phyloP scores from a whole-genome alignment of 2,888 invertebrate genomes.

The Nineta flava region DNA sequence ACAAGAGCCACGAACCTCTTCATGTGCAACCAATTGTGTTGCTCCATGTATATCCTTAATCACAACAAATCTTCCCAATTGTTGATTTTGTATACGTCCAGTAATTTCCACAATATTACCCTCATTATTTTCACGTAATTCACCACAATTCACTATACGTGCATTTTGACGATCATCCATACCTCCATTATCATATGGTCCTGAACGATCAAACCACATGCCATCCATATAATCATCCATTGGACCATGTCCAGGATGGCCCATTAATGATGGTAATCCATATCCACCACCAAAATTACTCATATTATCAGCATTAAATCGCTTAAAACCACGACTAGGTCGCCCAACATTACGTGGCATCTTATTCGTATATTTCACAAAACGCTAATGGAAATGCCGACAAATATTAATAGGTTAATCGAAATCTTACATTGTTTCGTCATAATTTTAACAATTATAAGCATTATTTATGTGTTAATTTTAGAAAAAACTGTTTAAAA shows the following conservation, averaged over 20 bases:
- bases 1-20: slow-evolving; percentile 18
- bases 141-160: slow-evolving; percentile 34
- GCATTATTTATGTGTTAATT: neutral
- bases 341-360: neutral
- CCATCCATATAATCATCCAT: neutral
- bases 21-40: slow-evolving; percentile 37
- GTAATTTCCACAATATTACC: slow-evolving; percentile 38
- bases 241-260: neutral
- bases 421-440: too few species aligned
- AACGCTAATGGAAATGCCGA: neutral
- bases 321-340: neutral
- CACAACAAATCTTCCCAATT: slow-evolving; percentile 39
- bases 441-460: too few species aligned
- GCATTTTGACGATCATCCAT: neutral
- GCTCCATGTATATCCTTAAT: slow-evolving; percentile 44
- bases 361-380: neutral
- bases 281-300: neutral
- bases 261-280: neutral
- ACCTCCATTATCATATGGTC: neutral
- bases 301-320: neutral
- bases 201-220: neutral
- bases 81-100: slow-evolving; percentile 43
- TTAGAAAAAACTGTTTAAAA: neutral
- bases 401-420: too few species aligned
- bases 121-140: slow-evolving; percentile 32